Evolutionary conservation across 2,797 vertebrate genomes (phyloP), one percentile per base, ranked within the genome.

Genomic region (Megalops cyprinoides): DNA sequence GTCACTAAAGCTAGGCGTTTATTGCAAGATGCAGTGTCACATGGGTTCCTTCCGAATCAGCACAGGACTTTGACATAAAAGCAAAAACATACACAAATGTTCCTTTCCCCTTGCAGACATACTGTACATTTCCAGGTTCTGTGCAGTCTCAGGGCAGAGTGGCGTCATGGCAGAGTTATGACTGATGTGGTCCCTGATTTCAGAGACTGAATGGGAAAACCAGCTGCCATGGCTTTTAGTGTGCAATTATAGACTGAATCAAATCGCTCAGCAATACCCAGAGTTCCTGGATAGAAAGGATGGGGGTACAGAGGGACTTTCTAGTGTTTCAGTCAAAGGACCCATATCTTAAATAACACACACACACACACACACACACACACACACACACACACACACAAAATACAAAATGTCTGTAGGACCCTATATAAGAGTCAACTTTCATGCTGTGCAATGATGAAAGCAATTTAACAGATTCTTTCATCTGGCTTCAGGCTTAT

Each of bases 171-270:
- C 82, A 42, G 15, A 42, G 65, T 42, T 69, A 69, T 69, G 65
- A 42, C 65, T 23, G 65, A 69, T 3, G 34, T 18, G 65, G 65
- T 8, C 65, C 37, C 82, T 18, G 31, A 78, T 51, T 87, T 82
- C 77, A 83, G 48, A 15, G 74, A 82, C 78, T 42, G 39, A 88
- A 90, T 89, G 81, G 78, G 85, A 85, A 90, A 90, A 87, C 82
- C 91, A 89, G 91, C 86, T 90, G 88, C 48, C 48, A 56, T 53
- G 76, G 82, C 85, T 85, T 81, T 80, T 77, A 87, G 53, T 74
- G 82, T 86, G 84, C 73, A 76, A 79, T 71, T 65, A 56, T 60
- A 82, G 85, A 74, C 79, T 74, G 81, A 86, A 85, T 79, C 28
- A 78, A 82, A 86, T 85, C 34, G 85, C 69, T 84, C 84, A 82